A percentile compares a stretch with the other conserved stretches of the same genome.
phyloP scores from a whole-genome alignment of 2,888 invertebrate species.

The Podotricha telesiphe region DNA sequence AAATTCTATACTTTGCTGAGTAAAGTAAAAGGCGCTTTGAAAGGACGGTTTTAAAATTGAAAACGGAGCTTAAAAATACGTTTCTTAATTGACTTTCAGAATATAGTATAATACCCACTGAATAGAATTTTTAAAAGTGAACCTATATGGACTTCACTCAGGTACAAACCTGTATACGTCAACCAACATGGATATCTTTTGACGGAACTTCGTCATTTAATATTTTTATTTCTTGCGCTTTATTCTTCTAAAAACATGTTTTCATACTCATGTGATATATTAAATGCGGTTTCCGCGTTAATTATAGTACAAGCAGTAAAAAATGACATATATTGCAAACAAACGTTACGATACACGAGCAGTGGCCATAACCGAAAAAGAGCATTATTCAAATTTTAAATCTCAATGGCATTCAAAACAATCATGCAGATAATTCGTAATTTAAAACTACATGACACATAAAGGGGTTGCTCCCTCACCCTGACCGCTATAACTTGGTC shows the following conservation, averaged over 20 bases:
- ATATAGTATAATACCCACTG: slow-evolving; percentile 52
- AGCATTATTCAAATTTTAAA: slow-evolving; percentile 37
- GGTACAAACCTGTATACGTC: slow-evolving; percentile 30
- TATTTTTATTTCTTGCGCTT: slow-evolving; percentile 16
- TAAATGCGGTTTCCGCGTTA: neutral
- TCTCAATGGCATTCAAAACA: slow-evolving; percentile 40
- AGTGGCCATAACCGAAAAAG: slow-evolving; percentile 12
- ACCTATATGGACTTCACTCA: slow-evolving; percentile 43
- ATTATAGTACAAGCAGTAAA: neutral
- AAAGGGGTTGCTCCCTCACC: slow-evolving; percentile 64
- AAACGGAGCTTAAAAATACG: slow-evolving; percentile 60
- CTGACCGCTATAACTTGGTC: slow-evolving; percentile 64
- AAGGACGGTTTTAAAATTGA: slow-evolving; percentile 66
- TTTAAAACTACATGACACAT: slow-evolving; percentile 65
- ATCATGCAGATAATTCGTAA: slow-evolving; percentile 46
- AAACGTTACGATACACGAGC: neutral
- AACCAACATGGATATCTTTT: slow-evolving; percentile 22
- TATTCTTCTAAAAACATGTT: neutral
- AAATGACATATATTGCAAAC: neutral
- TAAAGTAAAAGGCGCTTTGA: slow-evolving; percentile 67
- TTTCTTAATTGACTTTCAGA: slow-evolving; percentile 58
- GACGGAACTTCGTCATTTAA: slow-evolving; percentile 11
- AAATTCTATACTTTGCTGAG: slow-evolving; percentile 70
- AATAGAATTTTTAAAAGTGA: slow-evolving; percentile 47
- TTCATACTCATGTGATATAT: neutral